Evolutionary conservation across 2,888 invertebrate species (phyloP).

Genomic region (Cremastinae sp.): DNA sequence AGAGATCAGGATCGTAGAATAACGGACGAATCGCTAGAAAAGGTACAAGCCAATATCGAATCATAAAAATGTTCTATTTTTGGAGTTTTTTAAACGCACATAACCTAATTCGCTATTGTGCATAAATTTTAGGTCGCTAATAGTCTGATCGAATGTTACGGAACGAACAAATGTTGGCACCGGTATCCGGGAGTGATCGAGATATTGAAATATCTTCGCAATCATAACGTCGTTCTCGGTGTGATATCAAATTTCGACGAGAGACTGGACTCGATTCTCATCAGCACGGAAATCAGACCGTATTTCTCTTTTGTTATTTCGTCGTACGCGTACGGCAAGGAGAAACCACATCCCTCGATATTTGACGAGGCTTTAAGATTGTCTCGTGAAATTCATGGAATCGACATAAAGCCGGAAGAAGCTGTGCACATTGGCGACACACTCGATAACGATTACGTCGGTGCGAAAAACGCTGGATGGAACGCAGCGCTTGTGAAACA

Average conservation of each 20-base stretch:
- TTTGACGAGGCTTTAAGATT: slow-evolving; percentile 83
- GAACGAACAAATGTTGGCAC: slow-evolving; percentile 88
- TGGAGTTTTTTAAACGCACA: background rate
- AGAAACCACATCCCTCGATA: slow-evolving; percentile 89
- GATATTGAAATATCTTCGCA: slow-evolving; percentile 84
- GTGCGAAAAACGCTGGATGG: slow-evolving; percentile 89
- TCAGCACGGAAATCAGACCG: slow-evolving; percentile 84
- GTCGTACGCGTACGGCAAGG: slow-evolving; percentile 87
- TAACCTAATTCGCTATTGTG: slow-evolving; percentile 45
- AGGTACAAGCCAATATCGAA: slow-evolving; percentile 66
- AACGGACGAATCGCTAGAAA: slow-evolving; percentile 69
- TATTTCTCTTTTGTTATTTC: slow-evolving; percentile 91
- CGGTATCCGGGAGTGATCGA: slow-evolving; percentile 84
- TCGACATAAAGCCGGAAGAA: slow-evolving; percentile 81
- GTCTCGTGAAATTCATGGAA: slow-evolving; percentile 74
- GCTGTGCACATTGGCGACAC: slow-evolving; percentile 93
- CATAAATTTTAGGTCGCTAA: slow-evolving; percentile 80
- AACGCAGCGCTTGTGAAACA: slow-evolving; percentile 82
- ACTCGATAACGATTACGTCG: slow-evolving; percentile 87
- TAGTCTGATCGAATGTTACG: slow-evolving; percentile 86
- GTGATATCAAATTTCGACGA: slow-evolving; percentile 95
- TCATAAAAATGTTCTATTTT: background rate
- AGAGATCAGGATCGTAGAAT: slow-evolving; percentile 80
- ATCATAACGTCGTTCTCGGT: slow-evolving; percentile 82
- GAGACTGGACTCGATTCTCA: slow-evolving; percentile 86